Evolutionary conservation across 2,888 invertebrate species (phyloP), one percentile per base, ranked within the genome.

Genomic region (Dynastes tityus): DNA sequence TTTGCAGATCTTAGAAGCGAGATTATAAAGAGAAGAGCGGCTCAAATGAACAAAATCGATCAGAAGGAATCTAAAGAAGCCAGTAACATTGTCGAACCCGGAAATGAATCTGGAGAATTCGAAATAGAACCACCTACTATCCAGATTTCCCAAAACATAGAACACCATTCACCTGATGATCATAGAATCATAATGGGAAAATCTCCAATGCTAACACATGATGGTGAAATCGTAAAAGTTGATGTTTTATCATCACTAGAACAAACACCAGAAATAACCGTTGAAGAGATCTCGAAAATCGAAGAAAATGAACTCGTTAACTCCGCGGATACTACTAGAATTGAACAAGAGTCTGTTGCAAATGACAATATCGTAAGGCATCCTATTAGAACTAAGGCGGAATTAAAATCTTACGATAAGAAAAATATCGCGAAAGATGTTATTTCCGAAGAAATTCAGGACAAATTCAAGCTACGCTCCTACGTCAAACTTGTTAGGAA

Each of bases 401-500:
- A 65, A 45, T 27, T 76, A 5, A 76, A 76, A 29, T 27, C 73
- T 22, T 73, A 73, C 13, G 73, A 73, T 6, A 73, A 61, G 9
- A 73, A 61, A 45, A 61, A 61, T 45, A 8, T 8, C 27, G 22
- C 0, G 11, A 13, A 40, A 65, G 8, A 64, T 32, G n/a, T 16
- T 2, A 3, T 9, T 8, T 45, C 8, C 8, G 11, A 45, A 0
- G 9, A 45, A 8, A 11, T 45, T 45, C 4, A 45, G 49, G 68
- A 37, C 11, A 73, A 73, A 61, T 61, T 58, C 13, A 61, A 61
- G 11, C 13, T 40, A 1, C n/a, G 8, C 22, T 22, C 73, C 11
- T 73, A 73, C 45, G 73, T 73, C 0, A 73, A 73, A 45, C 13
- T 73, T 2, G 61, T 58, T 11, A 40, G 61, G 8, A 16, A 40